These are phyloP conservation scores for Zaprionus lachaisei DNA, from an alignment of 1,140 invertebrate genomes.

Conservation along the genomic window DNA sequence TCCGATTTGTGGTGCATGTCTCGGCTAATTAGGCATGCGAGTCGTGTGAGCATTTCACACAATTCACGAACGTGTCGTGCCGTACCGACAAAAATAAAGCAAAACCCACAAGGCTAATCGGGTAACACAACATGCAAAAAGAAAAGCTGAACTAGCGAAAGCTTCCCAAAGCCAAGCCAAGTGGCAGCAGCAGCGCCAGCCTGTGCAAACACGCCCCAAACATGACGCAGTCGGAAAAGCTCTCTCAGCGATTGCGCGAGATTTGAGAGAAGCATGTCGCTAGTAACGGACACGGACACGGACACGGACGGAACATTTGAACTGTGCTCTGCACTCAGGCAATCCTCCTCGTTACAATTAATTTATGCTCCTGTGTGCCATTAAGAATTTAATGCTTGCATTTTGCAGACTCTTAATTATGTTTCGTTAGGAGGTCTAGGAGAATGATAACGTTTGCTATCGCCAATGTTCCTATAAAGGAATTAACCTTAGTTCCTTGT, in stretches of 20 bases:
- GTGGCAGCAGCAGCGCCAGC: neutral
- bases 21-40: constrained; percentile 33
- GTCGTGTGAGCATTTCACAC: neutral
- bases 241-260: constrained; percentile 18
- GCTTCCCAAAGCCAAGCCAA: constrained; percentile 16
- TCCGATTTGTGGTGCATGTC: constrained; percentile 33
- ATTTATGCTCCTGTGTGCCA: constrained; percentile 30
- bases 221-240: constrained; percentile 27
- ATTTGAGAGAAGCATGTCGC: neutral
- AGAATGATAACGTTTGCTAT: neutral
- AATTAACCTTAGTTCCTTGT: neutral
- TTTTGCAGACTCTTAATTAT: constrained; percentile 1
- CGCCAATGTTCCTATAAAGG: neutral
- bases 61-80: neutral
- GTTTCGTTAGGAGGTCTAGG: neutral
- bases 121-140: neutral
- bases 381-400: constrained; percentile 23
- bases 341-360: constrained; percentile 7
- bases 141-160: constrained; percentile 34
- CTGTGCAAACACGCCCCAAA: constrained; percentile 13
- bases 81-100: neutral
- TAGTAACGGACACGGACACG: neutral
- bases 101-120: neutral
- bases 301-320: neutral
- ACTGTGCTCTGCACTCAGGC: neutral